phyloP scores from a whole-genome alignment of 2,113 vertebrate genomes.

The Brachyistius frenatus region DNA sequence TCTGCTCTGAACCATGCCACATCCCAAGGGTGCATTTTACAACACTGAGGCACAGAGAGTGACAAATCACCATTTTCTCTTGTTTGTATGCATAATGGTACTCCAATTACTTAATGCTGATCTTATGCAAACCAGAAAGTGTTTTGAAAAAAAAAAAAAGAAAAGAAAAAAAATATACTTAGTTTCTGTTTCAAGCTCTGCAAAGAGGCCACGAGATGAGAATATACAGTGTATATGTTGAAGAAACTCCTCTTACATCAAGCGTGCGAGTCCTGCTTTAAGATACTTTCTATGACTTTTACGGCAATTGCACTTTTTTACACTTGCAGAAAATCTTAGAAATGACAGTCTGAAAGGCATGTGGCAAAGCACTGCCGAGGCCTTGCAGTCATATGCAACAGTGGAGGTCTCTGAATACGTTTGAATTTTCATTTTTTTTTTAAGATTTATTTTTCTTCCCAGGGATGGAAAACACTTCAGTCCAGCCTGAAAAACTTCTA shows the following conservation, averaged over 20 bases:
- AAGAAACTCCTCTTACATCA: conserved; percentile 15
- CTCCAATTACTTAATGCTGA: conserved; percentile 77
- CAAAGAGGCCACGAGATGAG: conserved; percentile 40
- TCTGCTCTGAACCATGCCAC: conserved; percentile 73
- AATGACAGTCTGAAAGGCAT: conserved; percentile 5
- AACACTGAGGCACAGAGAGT: conserved; percentile 72
- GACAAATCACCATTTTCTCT: conserved; percentile 82
- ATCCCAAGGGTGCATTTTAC: conserved; percentile 79
- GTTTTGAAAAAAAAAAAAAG: too few relatives aligned
- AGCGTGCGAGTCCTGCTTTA: background rate
- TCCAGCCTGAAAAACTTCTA: too few relatives aligned
- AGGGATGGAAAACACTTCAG: too few relatives aligned
- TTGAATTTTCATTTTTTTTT: conserved; percentile 8
- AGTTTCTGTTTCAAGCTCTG: conserved; percentile 37
- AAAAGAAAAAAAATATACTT: conserved; percentile 5
- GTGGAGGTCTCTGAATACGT: background rate
- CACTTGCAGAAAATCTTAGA: background rate
- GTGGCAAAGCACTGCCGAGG: conserved; percentile 11
- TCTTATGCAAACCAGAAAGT: conserved; percentile 69
- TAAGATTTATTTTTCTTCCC: too few relatives aligned
- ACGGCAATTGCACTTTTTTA: conserved; percentile 7
- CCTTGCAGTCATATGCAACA: background rate
- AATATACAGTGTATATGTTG: conserved; percentile 21
- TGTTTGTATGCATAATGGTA: conserved; percentile 80
- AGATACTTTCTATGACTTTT: conserved; percentile 8